Evolutionary conservation across 64 coral and sea anemone genomes (phyloP), one percentile per base, ranked within the genome.

Genomic region (Platygyra sinensis): DNA sequence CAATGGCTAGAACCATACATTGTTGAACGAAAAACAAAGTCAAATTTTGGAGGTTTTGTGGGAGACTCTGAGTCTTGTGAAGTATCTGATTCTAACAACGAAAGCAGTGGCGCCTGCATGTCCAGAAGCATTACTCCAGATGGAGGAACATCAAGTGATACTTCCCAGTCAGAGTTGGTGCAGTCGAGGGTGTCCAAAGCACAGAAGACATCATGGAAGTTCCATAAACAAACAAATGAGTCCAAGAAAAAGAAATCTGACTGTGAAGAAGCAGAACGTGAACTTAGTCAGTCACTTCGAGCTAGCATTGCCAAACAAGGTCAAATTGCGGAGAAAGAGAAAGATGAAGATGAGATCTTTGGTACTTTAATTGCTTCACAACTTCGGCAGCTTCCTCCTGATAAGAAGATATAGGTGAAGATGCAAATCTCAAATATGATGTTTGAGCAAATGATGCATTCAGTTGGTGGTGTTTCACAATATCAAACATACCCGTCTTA

Each of bases 261-360:
- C 16, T 59, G 80, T 77, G 80, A 91, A 86, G 80, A 86, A 30
- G 89, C 89, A 91, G 80, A 91, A 76, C 54, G 75, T 61, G 77
- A 57, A 60, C 52, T 86, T 57, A 77, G 61, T 42, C 80, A 85
- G 72, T 84, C 89, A 30, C 60, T 85, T 81, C 55, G 89, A 76
- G 89, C 72, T 51, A 91, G 89, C 38, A 60, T 91, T n/a, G n/a
- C 30, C 52, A 91, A 85, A 27, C 38, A 91, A 74, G 63, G 83
- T 60, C 54, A 86, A 82, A 59, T 20, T 49, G 52, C n/a, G 57
- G 72, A 60, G 51, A 91, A 86, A 77, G 69, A n/a, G n/a, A n/a
- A n/a, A 87, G 91, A 93, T 93, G 75, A 74, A 46, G 79, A 93
- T 87, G 84, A 80, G 10, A 93, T 93, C 32, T 93, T 87, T 80